Base-by-base conservation (phyloP, 2,888 invertebrate species). In the Papilio demoleus region DNA sequence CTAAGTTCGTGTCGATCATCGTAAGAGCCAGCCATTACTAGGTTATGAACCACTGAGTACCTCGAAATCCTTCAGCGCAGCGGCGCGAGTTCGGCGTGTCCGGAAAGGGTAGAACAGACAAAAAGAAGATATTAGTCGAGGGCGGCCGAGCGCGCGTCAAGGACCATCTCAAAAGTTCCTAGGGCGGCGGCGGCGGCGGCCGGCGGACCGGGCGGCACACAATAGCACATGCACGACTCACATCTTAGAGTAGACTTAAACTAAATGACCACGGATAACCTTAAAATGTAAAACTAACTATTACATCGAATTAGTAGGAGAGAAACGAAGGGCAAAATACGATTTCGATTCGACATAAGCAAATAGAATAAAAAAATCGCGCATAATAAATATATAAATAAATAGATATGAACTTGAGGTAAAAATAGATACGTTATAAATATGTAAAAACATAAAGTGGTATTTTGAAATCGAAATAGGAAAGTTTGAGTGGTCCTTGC, bases 141-240 rank as follows among this genome's bases (percentile, higher is more conserved):
- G 86, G 87, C 87, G 88, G 88, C 85, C 88, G 90, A 87, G 92
- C 90, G 90, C 88, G 87, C 82, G 88, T 85, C 95, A 96, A 96
- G 96, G 96, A 97, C 96, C 97, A 97, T 96, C 96, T 97, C 97
- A 96, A 96, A 96, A 96, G 96, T 96, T 96, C 96, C 96, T 95
- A 95, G 94, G 84, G 76, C 75, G 74, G 75, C 77, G 73, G 63
- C 72, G 75, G 73, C 73, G 74, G 71, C 64, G 71, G 75, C 74
- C 70, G 59, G 70, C 71, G 67, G 67, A 47, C 72, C 74, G 73
- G 74, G 71, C 65, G 70, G 75, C 75, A 70, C 60, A 70, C 71
- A 76, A 79, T 86, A 89, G 90, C 89, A 79, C 90, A 89, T 89
- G 90, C 90, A 90, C 83, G 83, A 81, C 74, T 82, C 80, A 73